A percentile compares a stretch with the other conserved stretches of the same genome.
These are phyloP conservation scores for Acanthoscelides obtectus DNA, from an alignment of 2,888 invertebrate genomes.

Conservation along the genomic window DNA sequence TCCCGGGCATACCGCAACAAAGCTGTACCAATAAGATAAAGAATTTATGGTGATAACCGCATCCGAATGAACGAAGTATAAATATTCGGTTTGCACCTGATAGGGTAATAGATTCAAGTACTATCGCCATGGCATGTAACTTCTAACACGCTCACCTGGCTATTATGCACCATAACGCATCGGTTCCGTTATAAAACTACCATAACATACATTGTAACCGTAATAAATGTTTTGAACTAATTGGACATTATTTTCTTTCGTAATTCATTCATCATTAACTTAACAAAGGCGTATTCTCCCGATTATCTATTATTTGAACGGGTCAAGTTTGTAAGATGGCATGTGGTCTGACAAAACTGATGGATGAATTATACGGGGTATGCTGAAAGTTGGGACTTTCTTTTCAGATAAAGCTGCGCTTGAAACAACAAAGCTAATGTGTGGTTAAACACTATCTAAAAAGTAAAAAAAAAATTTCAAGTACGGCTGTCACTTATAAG, in stretches of 20 bases:
- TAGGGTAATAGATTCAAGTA: not conserved
- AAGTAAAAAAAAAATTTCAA: too few relatives aligned
- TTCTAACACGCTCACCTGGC: not conserved
- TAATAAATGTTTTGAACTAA: not conserved
- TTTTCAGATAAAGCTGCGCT: too few relatives aligned
- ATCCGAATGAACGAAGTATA: too few relatives aligned
- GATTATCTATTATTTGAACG: too few relatives aligned
- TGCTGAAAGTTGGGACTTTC: too few relatives aligned
- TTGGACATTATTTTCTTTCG: not conserved
- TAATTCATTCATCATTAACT: not conserved
- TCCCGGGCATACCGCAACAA: not conserved
- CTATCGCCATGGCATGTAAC: not conserved
- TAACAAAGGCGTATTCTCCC: too few relatives aligned
- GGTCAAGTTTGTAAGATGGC: too few relatives aligned
- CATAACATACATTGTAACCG: not conserved
- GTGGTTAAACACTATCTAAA: too few relatives aligned
- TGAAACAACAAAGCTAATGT: too few relatives aligned
- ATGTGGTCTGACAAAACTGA: too few relatives aligned
- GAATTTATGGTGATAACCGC: not conserved
- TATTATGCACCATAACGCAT: not conserved
- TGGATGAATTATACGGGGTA: too few relatives aligned
- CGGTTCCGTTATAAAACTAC: not conserved
- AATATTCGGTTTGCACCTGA: not conserved
- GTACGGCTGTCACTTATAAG: too few relatives aligned
- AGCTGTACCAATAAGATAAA: not conserved